Evolutionary conservation across 1,140 invertebrate genomes (phyloP), one percentile per base, ranked within the genome.

Genomic region (Harlomillsia oculata): DNA sequence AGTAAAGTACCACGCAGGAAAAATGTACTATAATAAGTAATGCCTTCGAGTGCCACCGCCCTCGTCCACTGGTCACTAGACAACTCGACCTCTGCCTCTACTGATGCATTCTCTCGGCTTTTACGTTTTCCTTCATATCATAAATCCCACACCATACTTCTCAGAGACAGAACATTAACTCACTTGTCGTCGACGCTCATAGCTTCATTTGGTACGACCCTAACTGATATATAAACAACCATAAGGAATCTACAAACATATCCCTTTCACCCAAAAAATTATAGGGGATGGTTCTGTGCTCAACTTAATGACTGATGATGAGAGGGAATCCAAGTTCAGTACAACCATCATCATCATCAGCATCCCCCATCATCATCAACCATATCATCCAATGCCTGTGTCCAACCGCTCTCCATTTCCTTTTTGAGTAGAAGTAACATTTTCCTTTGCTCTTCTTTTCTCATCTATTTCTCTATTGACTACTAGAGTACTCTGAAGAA

Each of bases 311-410:
- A 48, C 28, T 48, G 45, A 48, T 48, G 45, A 48, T 48, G 45
- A 48, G 45, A 48, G 45, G 45, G 28, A 48, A 32, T 32, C n/a
- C 30, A 32, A 48, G 45, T 48, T 48, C 45, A 48, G 28, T 20
- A 48, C 28, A 48, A 32, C 30, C 30, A 48, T 48, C 45, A 48
- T 48, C 45, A 48, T 45, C 43, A 45, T 52, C 50, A 52, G 36
- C 51, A 41, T 40, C 28, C 29, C 40, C 41, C 40, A 40, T 40
- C 37, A 41, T 40, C 32, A 37, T 23, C 36, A 39, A 28, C 28
- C 49, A 51, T 26, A 26, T 53, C 51, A 28, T 43, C 16, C 28
- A 20, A 13, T 28, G 18, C 23, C 26, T 45, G 20, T 20, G 11
- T 54, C 51, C 30, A 18, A 18, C 30, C 23, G 16, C 25, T 45